Conservation (phyloP, 1,140 invertebrate species). For the Pteromalus puparum region DNA sequence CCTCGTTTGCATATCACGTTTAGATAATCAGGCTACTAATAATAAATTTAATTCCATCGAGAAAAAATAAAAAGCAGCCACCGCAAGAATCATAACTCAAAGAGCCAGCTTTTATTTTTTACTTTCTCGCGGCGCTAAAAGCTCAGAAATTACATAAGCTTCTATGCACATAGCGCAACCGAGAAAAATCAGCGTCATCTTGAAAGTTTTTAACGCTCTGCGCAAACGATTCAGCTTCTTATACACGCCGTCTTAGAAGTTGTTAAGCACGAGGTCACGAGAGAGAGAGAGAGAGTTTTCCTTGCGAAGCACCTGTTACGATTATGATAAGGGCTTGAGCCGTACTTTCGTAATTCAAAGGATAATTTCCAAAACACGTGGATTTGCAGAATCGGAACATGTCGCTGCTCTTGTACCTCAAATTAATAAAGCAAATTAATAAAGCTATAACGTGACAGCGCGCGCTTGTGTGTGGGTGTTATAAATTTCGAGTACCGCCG, state of each 20-base stretch:
- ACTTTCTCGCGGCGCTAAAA: background rate
- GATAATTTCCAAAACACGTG: background rate
- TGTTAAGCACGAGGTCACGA: too few species aligned
- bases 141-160: background rate
- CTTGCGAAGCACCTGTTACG: background rate
- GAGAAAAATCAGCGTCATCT: background rate
- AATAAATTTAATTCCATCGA: background rate
- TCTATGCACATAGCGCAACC: background rate
- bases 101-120: background rate
- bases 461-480: too few species aligned
- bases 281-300: too few species aligned
- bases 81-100: background rate
- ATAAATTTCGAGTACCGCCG: too few species aligned
- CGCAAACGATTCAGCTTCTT: background rate
- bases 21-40: background rate
- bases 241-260: too few species aligned
- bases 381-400: background rate
- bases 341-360: background rate
- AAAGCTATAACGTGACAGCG: too few species aligned
- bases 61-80: background rate
- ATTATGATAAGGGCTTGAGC: background rate
- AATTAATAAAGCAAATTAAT: too few species aligned
- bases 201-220: background rate
- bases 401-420: too few species aligned
- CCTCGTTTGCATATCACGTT: too few species aligned